Evolutionary conservation across 2,797 vertebrate species (phyloP), one percentile per base, ranked within the genome.

Genomic region (Aphelocoma californica): DNA sequence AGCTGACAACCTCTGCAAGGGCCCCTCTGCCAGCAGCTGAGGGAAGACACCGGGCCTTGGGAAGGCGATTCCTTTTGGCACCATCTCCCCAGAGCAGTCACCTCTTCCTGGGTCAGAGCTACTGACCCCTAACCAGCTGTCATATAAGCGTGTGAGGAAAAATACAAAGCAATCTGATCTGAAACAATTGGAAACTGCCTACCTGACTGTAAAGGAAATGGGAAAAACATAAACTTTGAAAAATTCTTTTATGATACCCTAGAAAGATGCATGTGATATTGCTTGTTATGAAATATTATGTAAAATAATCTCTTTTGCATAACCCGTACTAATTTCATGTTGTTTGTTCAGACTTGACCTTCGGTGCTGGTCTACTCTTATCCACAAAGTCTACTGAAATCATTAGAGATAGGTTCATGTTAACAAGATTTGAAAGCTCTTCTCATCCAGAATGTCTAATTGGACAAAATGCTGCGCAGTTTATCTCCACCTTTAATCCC

Each of bases 161-260:
- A 94, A 80, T 38, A 79, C 67, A 92, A 92, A 90, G 56, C 60
- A 44, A 19, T 81, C 53, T 86, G 64, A 95, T 90, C 77, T 92
- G 78, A 94, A 96, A 79, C 70, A 67, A 94, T 60, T 95, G 85
- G 82, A 85, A 82, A 38, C 19, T 56, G 10, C 60, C 42, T 81
- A 42, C 28, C 50, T 71, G 47, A 45, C 34, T 60, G 17, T 85
- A 83, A 77, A 95, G 71, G 31, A 51, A 95, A 73, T 69, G 71
- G 95, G 90, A 71, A 80, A 74, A 74, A 51, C 12, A 36, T 11
- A 10, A 66, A 71, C 18, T 57, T 42, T 81, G 45, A 89, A 86
- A 95, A 79, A 57, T 54, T 31, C 15, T 94, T 90, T 60, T 67
- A 53, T 62, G 50, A 88, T 47, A 34, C 7, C 12, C 11, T 26